Evolutionary conservation across 2,113 vertebrate genomes (phyloP).

Genomic region (Oxygymnocypris stewartii): DNA sequence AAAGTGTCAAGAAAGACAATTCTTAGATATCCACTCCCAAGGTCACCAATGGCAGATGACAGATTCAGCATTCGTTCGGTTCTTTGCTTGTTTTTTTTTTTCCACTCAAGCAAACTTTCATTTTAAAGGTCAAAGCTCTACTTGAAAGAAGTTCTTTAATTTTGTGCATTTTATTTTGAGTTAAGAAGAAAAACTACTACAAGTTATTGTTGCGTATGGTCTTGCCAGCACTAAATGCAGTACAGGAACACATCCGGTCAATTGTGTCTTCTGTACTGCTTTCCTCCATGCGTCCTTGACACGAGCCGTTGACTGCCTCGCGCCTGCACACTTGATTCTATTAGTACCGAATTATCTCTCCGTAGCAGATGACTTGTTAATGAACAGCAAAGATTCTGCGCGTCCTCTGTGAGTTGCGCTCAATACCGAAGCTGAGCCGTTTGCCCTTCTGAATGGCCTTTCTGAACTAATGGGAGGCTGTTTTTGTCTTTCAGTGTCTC

Average conservation of each 20-base stretch:
- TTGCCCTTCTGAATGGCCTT: conserved; percentile 37
- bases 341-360: conserved; percentile 50
- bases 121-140: neutral
- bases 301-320: conserved; percentile 30
- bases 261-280: neutral
- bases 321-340: conserved; percentile 33
- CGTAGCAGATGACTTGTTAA: conserved; percentile 49
- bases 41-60: neutral
- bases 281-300: conserved; percentile 8
- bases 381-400: conserved; percentile 30
- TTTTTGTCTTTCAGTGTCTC: neutral
- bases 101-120: neutral
- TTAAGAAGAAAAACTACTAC: neutral
- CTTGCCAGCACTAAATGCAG: neutral
- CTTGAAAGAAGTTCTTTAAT: neutral
- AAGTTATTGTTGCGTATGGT: neutral
- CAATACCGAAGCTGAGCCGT: neutral
- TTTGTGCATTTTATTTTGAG: neutral
- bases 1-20: neutral
- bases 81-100: neutral
- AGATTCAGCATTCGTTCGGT: neutral
- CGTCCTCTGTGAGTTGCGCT: conserved; percentile 32
- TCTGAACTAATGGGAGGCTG: conserved; percentile 37
- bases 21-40: neutral
- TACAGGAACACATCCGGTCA: neutral